Evolutionary conservation across 1,140 invertebrate genomes (phyloP).

Genomic region (Habropoda laboriosa): DNA sequence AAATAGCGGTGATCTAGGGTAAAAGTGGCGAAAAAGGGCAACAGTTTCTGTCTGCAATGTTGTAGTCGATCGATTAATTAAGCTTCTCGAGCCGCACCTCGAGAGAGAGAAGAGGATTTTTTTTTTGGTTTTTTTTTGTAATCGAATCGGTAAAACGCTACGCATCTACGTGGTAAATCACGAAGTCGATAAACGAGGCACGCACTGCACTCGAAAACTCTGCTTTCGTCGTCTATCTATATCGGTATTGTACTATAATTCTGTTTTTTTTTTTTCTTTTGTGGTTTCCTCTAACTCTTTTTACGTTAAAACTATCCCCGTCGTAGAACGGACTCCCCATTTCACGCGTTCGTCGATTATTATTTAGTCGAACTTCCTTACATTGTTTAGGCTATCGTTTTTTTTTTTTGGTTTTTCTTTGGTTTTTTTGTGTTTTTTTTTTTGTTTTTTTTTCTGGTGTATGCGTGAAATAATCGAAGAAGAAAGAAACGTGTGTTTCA

Average conservation of each 20-base stretch:
- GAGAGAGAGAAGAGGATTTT: constrained; percentile 22
- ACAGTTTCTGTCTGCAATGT: constrained; percentile 47
- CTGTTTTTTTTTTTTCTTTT: constrained; percentile 3
- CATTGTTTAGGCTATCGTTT: constrained; percentile 48
- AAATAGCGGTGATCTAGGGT: constrained; percentile 33
- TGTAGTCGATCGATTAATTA: constrained; percentile 48
- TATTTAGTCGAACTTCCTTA: too few relatives aligned
- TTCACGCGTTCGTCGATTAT: constrained; percentile 46
- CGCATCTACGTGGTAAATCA: constrained; percentile 54
- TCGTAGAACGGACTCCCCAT: constrained; percentile 11
- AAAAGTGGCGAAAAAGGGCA: constrained; percentile 38
- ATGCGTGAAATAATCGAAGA: too few relatives aligned
- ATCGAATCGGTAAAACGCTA: constrained; percentile 47
- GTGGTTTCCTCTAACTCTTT: neutral
- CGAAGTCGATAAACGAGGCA: constrained; percentile 60
- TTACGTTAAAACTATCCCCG: constrained; percentile 41
- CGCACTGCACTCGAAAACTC: constrained; percentile 52
- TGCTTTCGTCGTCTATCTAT: constrained; percentile 38
- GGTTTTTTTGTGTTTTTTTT: too few relatives aligned
- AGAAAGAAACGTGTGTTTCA: too few relatives aligned
- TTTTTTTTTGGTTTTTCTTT: too few relatives aligned
- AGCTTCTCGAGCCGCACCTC: constrained; percentile 20
- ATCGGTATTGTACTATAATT: constrained; percentile 31
- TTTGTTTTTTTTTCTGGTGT: too few relatives aligned
- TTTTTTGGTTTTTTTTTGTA: too few relatives aligned